Evolutionary conservation across 2,888 invertebrate species (phyloP), one percentile per base, ranked within the genome.

Genomic region (Gisinianus flammeolus): DNA sequence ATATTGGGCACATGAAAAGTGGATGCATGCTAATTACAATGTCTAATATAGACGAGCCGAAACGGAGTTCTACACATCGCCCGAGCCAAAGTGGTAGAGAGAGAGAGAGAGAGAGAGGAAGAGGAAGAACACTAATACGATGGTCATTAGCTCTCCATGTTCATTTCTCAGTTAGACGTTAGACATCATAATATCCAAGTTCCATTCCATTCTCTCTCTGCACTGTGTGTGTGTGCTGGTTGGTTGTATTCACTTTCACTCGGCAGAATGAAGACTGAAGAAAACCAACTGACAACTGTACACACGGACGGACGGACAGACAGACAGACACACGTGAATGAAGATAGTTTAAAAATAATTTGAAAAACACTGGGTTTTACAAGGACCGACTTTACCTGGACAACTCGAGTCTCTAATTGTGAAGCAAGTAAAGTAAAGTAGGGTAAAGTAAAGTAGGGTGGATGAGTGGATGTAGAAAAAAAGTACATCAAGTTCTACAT

Each of bases 1-100:
- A 64, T 8, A 75, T 67, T 69, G 62, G 62, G 67, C 78, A 78
- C 78, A 70, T 73, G 80, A 78, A 73, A 81, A 74, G 69, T 79
- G 67, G 75, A 80, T 79, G 79, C 77, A 81, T 79, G 80, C 81
- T 81, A 81, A 81, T 81, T 80, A 78, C 78, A 62, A 56, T 54
- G 54, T 71, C 54, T 28, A 67, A 22, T 19, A 35, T 33, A 68
- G 24, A 68, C 44, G 44, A 44, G 67, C 4, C 31, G 33, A 67
- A 33, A 67, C 12, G 64, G 22, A 67, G 22, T 6, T 24, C n/a
- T 4, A 28, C 4, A 22, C 58, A n/a, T n/a, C n/a, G 44, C 44
- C 19, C 2, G 44, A 44, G 19, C 44, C 19, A 44, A 44, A 44
- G 58, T 24, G 8, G 58, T 10, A 2, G 28, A 26, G 26, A 24